Evolutionary conservation across 2,888 invertebrate genomes (phyloP), one percentile per base, ranked within the genome.

Genomic region (Aplocera efformata): DNA sequence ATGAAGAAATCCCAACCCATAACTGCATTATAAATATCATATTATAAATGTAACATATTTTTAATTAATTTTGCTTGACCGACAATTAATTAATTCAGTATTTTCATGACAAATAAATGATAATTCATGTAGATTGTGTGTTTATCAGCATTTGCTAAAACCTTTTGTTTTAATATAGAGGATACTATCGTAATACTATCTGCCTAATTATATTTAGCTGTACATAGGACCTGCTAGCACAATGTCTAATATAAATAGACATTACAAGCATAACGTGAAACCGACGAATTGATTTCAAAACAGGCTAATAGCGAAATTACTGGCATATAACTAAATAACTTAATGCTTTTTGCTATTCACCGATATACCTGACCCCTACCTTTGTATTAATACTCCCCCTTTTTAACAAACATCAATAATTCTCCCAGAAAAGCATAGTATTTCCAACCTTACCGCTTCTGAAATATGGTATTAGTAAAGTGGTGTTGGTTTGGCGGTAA

Each of bases 271-370:
- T 58, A 58, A 62, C 60, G 58, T 50, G 51, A 60, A 62, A 59
- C 50, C 59, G 13, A 56, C 61, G 62, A 69, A 79, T 76, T 76
- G 72, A 76, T 73, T 81, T 67, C 77, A 65, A 76, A 82, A 78
- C 72, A 60, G 61, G 59, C 67, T 79, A 79, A 79, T 78, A 67
- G 74, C 77, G 51, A 73, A 75, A 77, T 73, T 70, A 61, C 70
- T 63, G 53, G 63, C 63, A 61, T 76, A 76, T 72, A 62, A 68
- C 76, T 75, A 78, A 82, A 83, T 83, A 76, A 81, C 79, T 79
- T 78, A 82, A 83, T 82, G 65, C 56, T 58, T 58, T 63, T 46
- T 49, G 32, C 47, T 34, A 47, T 36, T 39, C 22, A 55, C 78
- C 69, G 69, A 26, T 49, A 42, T 45, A 8, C 8, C 2, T 42